phyloP scores from a whole-genome alignment of 2,113 vertebrate genomes.

The Amia ocellicauda region DNA sequence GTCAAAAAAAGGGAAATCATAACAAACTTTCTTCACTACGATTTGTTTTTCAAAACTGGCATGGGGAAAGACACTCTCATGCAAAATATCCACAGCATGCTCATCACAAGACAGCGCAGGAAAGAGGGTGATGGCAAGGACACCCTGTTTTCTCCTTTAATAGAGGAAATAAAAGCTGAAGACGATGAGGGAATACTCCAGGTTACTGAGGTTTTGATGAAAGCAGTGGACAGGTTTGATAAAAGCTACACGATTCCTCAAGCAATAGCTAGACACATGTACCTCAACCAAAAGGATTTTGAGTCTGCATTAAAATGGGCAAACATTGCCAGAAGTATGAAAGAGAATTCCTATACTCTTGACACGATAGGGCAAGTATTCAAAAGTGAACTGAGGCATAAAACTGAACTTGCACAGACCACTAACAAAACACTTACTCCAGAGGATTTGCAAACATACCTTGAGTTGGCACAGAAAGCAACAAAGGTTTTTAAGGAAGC shows the following conservation, averaged over 20 bases:
- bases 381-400: slow-evolving; percentile 62
- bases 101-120: slow-evolving; percentile 41
- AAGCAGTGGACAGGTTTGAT: slow-evolving; percentile 40
- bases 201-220: slow-evolving; percentile 43
- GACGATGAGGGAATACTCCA: slow-evolving; percentile 27
- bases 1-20: slow-evolving; percentile 3
- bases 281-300: slow-evolving; percentile 37
- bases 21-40: slow-evolving; percentile 37
- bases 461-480: slow-evolving; percentile 56
- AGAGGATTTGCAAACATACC: slow-evolving; percentile 35
- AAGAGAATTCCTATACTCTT: slow-evolving; percentile 61
- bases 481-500: slow-evolving; percentile 62
- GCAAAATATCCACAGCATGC: slow-evolving; percentile 29
- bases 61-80: slow-evolving; percentile 38
- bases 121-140: slow-evolving; percentile 37
- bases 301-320: slow-evolving; percentile 45
- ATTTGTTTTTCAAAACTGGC: slow-evolving; percentile 42
- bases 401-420: slow-evolving; percentile 33
- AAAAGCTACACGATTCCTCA: slow-evolving; percentile 41
- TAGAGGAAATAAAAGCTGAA: slow-evolving; percentile 37
- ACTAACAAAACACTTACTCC: slow-evolving; percentile 29
- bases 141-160: slow-evolving; percentile 37
- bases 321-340: slow-evolving; percentile 62
- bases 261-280: slow-evolving; percentile 51
- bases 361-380: slow-evolving; percentile 72